A percentile compares a stretch with the other conserved stretches of the same genome.
phyloP scores from a whole-genome alignment of 1,140 invertebrate genomes.

The Arion vulgaris region DNA sequence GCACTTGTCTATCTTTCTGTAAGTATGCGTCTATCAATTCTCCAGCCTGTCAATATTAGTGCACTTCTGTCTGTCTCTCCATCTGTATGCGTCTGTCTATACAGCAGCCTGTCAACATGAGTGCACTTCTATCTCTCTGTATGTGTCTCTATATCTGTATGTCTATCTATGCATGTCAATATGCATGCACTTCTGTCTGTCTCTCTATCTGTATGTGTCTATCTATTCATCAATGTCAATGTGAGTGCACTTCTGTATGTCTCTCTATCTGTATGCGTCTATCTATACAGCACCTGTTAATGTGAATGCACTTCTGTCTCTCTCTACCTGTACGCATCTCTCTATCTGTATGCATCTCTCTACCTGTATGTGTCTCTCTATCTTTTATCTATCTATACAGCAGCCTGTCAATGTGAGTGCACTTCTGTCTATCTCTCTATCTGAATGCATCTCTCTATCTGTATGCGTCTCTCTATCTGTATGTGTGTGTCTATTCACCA shows the following conservation, averaged over 20 bases:
- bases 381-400: not conserved
- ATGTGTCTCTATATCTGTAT: not conserved
- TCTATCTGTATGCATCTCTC: too few species aligned
- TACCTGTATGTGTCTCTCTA: not conserved
- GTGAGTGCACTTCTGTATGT: not conserved
- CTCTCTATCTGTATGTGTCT: not conserved
- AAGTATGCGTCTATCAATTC: not conserved
- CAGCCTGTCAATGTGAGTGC: not conserved
- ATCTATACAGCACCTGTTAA: not conserved
- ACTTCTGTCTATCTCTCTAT: not conserved
- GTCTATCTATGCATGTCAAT: not conserved
- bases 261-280: not conserved
- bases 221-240: too few species aligned
- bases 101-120: not conserved
- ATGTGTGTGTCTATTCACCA: not conserved
- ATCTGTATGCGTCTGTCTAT: too few species aligned
- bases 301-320: not conserved
- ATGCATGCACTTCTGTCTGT: not conserved
- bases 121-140: not conserved
- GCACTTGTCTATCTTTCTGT: not conserved
- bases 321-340: not conserved
- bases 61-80: too few species aligned
- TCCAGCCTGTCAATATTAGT: too few species aligned
- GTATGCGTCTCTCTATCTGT: not conserved
- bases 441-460: not conserved